Percentiles rank a stretch among this genome's conserved stretches.
Evolutionary conservation across 2,797 vertebrate species (phyloP).

Genomic region (Gouania willdenowi): DNA sequence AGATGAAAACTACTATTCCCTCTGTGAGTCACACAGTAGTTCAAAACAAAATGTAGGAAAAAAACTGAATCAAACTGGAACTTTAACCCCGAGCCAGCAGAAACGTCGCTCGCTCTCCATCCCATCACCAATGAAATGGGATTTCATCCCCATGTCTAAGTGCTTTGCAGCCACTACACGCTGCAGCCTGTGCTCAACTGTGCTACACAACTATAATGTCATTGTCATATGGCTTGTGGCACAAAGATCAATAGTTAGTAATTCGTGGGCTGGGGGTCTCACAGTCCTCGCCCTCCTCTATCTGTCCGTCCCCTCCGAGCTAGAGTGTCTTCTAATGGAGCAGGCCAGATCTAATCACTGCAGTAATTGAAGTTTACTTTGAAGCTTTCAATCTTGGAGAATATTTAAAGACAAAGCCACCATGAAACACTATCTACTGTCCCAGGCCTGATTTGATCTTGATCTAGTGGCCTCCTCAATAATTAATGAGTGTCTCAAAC

Average conservation of each 20-base stretch:
- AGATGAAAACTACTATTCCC: neutral
- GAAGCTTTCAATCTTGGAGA: conserved; percentile 78
- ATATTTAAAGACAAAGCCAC: conserved; percentile 79
- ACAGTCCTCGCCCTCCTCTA: conserved; percentile 49
- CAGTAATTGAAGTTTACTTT: conserved; percentile 82
- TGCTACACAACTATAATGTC: conserved; percentile 62
- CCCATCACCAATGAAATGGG: conserved; percentile 32
- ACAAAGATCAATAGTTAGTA: conserved; percentile 71
- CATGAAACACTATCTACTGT: conserved; percentile 77
- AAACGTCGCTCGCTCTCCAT: conserved; percentile 15
- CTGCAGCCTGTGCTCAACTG: conserved; percentile 35
- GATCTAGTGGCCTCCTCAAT: conserved; percentile 68
- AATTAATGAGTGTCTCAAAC: conserved; percentile 73
- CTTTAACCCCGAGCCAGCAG: conserved; percentile 8
- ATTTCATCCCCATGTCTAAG: conserved; percentile 45
- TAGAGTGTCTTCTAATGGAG: conserved; percentile 83
- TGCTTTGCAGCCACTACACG: conserved; percentile 30
- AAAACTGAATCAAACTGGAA: conserved; percentile 9
- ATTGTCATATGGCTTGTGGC: conserved; percentile 67
- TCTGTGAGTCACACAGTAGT: neutral
- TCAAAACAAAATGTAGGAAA: conserved; percentile 18
- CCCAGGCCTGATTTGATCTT: conserved; percentile 62
- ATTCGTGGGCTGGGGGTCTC: conserved; percentile 65
- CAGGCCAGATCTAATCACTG: conserved; percentile 79
- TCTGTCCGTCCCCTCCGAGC: conserved; percentile 47